Percentiles rank a stretch among this genome's conserved stretches.
Evolutionary conservation across 2,113 vertebrate species (phyloP).

Genomic region (Sander vitreus): DNA sequence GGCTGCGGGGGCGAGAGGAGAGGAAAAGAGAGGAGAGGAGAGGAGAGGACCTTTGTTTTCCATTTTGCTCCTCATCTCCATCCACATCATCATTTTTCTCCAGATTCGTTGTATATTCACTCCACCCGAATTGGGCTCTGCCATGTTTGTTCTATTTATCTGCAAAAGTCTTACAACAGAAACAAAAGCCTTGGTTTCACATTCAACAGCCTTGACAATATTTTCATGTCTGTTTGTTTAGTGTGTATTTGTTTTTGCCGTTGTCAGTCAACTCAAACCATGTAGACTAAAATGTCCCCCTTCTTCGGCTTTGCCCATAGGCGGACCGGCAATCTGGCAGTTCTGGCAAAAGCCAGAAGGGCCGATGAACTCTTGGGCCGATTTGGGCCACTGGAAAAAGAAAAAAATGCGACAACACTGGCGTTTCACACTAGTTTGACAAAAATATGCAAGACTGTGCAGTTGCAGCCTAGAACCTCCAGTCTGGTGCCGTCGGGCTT

Average conservation of each 20-base stretch:
- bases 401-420: too few relatives aligned
- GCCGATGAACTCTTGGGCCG: too few relatives aligned
- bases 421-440: too few relatives aligned
- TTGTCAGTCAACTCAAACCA: conserved; percentile 47
- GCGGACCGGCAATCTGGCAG: too few relatives aligned
- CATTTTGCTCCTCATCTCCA: conserved; percentile 62
- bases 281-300: conserved; percentile 33
- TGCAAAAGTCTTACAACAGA: conserved; percentile 46
- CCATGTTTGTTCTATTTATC: conserved; percentile 53
- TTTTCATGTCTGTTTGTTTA: conserved; percentile 44
- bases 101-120: neutral
- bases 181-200: conserved; percentile 38
- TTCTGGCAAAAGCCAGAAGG: too few relatives aligned
- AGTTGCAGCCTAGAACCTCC: too few relatives aligned
- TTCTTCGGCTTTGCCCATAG: conserved; percentile 28
- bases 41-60: conserved; percentile 68
- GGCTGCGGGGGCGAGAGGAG: conserved; percentile 78
- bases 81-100: conserved; percentile 55
- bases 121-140: conserved; percentile 41
- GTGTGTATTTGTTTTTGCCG: conserved; percentile 21
- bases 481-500: too few relatives aligned
- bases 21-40: conserved; percentile 36
- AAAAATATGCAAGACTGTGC: too few relatives aligned
- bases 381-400: too few relatives aligned
- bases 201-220: conserved; percentile 27